Conservation (phyloP, 2,888 invertebrate species). For the Spisula subtruncata region DNA sequence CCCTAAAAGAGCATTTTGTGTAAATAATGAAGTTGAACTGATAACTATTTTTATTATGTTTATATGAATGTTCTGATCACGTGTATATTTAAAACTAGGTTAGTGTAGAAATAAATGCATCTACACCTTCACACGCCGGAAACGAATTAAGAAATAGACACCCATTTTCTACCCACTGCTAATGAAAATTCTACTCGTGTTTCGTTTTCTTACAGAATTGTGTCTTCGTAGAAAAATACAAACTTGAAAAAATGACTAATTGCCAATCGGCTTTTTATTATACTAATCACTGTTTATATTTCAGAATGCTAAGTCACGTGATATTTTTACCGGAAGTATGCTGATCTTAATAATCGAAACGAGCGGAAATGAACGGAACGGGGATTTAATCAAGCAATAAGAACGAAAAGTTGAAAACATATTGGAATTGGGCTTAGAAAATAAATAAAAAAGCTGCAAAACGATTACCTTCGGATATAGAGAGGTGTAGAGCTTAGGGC, state of each 20-base stretch:
- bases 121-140: no score
- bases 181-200: not conserved
- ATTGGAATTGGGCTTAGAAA: not conserved
- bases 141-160: no score
- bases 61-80: no score
- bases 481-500: no score
- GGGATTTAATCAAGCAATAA: not conserved
- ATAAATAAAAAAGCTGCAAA: no score
- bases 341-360: not conserved
- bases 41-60: no score
- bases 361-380: conserved; percentile 18
- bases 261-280: not conserved
- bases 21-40: no score
- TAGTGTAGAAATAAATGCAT: no score
- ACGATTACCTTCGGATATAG: no score
- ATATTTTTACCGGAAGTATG: not conserved
- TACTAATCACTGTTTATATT: not conserved
- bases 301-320: not conserved
- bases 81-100: no score
- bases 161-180: not conserved
- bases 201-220: not conserved
- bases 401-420: not conserved
- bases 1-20: no score
- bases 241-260: not conserved
- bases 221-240: not conserved